Conservation (phyloP, 53 echinoderm and acorn worm species). For the Echinometra lucunter region DNA sequence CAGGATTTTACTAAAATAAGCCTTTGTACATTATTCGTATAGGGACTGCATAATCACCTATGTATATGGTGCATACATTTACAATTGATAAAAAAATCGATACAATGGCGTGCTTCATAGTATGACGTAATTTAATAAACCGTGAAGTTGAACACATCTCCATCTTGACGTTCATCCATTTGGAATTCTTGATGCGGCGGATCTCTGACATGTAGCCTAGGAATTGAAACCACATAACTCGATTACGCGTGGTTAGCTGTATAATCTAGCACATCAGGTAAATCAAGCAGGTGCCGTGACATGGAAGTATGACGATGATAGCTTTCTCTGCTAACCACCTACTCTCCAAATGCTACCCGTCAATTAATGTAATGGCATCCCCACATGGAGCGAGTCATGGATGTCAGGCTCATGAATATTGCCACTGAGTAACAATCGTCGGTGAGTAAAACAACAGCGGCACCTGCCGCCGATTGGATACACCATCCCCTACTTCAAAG, state of each 20-base stretch:
- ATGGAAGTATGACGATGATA: not conserved
- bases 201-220: constrained; percentile 11
- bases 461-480: not conserved
- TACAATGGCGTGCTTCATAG: not conserved
- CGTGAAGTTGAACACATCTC: not conserved
- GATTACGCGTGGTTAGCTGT: constrained; percentile 22
- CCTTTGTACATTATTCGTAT: not conserved
- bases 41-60: not conserved
- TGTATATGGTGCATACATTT: not conserved
- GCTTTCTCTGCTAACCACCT: constrained; percentile 19
- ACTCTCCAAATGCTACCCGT: not conserved
- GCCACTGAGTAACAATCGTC: not conserved
- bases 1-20: not conserved
- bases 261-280: constrained; percentile 37
- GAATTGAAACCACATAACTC: constrained; percentile 7
- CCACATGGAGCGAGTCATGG: not conserved
- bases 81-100: not conserved
- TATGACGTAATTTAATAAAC: constrained; percentile 5
- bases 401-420: not conserved
- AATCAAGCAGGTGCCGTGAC: constrained; percentile 17
- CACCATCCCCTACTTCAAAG: not conserved
- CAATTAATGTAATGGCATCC: constrained; percentile 30
- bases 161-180: not conserved
- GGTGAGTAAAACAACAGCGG: constrained; percentile 26
- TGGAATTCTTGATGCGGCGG: not conserved